A percentile compares a stretch with the other conserved stretches of the same genome.
Evolutionary conservation across 2,797 vertebrate genomes (phyloP).

Genomic region (Schizopygopsis pylzovi): DNA sequence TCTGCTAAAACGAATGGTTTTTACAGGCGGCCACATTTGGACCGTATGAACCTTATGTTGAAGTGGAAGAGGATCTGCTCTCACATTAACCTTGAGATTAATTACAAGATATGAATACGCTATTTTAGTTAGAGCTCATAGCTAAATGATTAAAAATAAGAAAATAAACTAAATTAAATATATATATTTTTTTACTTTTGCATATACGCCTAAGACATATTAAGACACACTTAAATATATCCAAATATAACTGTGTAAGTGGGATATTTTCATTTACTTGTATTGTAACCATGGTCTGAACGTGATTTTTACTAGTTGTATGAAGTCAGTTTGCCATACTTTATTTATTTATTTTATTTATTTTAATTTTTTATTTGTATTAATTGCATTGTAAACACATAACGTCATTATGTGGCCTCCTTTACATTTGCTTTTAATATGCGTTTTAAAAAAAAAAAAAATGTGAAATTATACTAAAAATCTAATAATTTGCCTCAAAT

Average conservation of each 20-base stretch:
- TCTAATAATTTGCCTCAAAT: neutral
- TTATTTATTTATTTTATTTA: neutral
- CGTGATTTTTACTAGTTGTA: neutral
- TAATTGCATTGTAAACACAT: too few relatives aligned
- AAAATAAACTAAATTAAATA: neutral
- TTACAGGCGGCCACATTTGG: constrained; percentile 60
- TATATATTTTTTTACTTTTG: neutral
- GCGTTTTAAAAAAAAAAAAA: neutral
- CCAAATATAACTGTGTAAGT: neutral
- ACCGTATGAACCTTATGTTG: constrained; percentile 58
- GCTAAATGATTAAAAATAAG: neutral
- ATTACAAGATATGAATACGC: constrained; percentile 25
- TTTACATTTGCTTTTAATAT: too few relatives aligned
- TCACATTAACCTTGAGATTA: constrained; percentile 40
- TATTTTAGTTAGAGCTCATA: neutral
- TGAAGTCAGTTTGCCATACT: neutral
- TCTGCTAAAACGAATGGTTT: constrained; percentile 58
- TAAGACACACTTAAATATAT: neutral
- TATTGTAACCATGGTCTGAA: neutral
- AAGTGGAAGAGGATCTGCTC: constrained; percentile 37
- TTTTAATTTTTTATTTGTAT: neutral
- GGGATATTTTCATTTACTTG: neutral
- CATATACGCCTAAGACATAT: neutral
- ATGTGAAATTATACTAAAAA: neutral
- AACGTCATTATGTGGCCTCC: neutral